Evolutionary conservation across 2,797 vertebrate genomes (phyloP).

Genomic region (Lates japonicus): DNA sequence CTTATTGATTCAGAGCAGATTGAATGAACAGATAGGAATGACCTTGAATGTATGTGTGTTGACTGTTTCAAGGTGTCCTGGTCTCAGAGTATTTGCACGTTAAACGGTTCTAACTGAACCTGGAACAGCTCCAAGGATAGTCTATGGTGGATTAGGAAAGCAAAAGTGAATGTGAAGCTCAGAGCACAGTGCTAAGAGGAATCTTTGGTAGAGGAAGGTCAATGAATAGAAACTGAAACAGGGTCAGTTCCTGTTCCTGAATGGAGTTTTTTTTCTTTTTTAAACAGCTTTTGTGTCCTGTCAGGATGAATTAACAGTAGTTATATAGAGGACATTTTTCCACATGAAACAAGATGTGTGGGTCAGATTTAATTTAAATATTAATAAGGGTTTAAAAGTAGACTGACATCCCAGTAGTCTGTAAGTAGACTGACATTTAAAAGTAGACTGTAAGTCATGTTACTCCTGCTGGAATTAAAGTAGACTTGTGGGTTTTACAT

Average conservation of each 20-base stretch:
- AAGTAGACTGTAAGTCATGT: not conserved
- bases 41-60: conserved; percentile 57
- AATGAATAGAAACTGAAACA: conserved; percentile 36
- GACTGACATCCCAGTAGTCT: not conserved
- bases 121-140: conserved; percentile 57
- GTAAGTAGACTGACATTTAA: too few relatives aligned
- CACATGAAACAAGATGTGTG: not conserved
- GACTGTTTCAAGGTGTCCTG: conserved; percentile 52
- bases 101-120: conserved; percentile 52
- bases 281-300: conserved; percentile 1
- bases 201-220: conserved; percentile 22
- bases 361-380: not conserved
- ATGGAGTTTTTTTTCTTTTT: not conserved
- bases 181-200: not conserved
- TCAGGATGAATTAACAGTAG: conserved; percentile 3
- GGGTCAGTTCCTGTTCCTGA: conserved; percentile 37
- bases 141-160: conserved; percentile 29
- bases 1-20: conserved; percentile 71
- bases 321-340: not conserved
- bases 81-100: conserved; percentile 42
- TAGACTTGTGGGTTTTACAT: conserved; percentile 1
- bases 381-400: not conserved
- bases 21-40: conserved; percentile 55
- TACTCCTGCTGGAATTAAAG: not conserved
- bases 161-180: conserved; percentile 22